These are phyloP conservation scores for Cryptus armator DNA, from an alignment of 2,888 invertebrate species.

Conservation along the genomic window DNA sequence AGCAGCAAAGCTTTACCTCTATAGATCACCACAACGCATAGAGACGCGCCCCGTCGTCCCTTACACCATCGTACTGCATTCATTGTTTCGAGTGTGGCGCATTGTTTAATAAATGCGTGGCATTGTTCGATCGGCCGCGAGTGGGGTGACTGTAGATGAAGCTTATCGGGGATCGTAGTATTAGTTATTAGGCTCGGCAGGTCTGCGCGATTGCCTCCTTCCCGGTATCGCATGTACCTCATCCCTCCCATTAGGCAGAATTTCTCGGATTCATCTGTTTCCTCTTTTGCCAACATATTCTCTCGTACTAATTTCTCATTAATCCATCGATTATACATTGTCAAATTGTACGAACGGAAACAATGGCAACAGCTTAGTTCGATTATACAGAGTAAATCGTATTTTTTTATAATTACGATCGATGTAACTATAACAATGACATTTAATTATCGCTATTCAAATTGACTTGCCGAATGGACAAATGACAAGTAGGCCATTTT, in stretches of 20 bases:
- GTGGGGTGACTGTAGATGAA: slow-evolving; percentile 67
- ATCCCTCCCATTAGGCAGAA: slow-evolving; percentile 17
- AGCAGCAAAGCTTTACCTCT: slow-evolving; percentile 17
- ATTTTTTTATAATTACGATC: not conserved
- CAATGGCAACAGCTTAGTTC: too few relatives aligned
- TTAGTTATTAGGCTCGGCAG: slow-evolving; percentile 58
- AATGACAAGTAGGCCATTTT: too few relatives aligned
- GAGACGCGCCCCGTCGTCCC: slow-evolving; percentile 51
- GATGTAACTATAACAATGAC: not conserved
- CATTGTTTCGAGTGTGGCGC: slow-evolving; percentile 78
- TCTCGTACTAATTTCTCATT: slow-evolving; percentile 42
- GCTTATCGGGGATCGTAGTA: slow-evolving; percentile 63
- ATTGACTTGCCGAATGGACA: too few relatives aligned
- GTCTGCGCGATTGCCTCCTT: slow-evolving; percentile 72
- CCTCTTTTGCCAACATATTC: slow-evolving; percentile 33
- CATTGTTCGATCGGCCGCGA: slow-evolving; percentile 77
- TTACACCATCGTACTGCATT: slow-evolving; percentile 70
- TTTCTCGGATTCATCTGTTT: slow-evolving; percentile 32
- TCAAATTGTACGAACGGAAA: not conserved
- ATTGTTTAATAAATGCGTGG: slow-evolving; percentile 80
- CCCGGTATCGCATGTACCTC: slow-evolving; percentile 53
- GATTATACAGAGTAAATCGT: not conserved
- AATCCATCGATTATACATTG: slow-evolving; percentile 14
- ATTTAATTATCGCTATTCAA: too few relatives aligned
- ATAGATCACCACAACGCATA: slow-evolving; percentile 59